phyloP scores from a whole-genome alignment of 2,888 invertebrate species.

The Alsophila aescularia region DNA sequence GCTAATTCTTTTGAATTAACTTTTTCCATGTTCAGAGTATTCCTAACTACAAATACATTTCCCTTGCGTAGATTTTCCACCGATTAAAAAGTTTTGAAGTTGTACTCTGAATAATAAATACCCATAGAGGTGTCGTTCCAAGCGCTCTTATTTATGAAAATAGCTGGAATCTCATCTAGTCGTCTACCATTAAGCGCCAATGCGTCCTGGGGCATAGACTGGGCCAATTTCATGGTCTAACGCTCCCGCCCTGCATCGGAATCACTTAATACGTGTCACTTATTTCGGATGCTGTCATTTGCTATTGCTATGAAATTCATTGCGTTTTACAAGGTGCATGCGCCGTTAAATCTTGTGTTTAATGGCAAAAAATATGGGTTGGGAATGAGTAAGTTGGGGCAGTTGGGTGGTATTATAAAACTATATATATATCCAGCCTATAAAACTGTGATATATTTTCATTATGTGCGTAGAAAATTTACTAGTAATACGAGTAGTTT shows the following conservation, averaged over 20 bases:
- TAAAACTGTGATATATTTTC: no score
- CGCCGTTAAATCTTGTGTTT: no score
- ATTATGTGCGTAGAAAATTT: no score
- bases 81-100: neutral
- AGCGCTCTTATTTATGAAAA: slow-evolving; percentile 59
- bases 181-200: slow-evolving; percentile 64
- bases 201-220: slow-evolving; percentile 68
- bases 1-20: no score
- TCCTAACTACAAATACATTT: no score
- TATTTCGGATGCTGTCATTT: slow-evolving; percentile 33
- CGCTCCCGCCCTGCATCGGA: slow-evolving; percentile 69
- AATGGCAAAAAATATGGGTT: no score
- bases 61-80: no score
- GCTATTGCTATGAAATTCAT: slow-evolving; percentile 41
- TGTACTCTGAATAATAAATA: slow-evolving; percentile 9
- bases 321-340: neutral
- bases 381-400: no score
- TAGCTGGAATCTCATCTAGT: slow-evolving; percentile 61
- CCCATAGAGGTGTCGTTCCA: slow-evolving; percentile 21
- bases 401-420: no score
- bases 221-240: slow-evolving; percentile 82
- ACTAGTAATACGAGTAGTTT: no score
- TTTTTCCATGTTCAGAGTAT: no score
- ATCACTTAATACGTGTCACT: slow-evolving; percentile 55
- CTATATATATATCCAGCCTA: no score